Base-by-base conservation (phyloP, 2,113 vertebrate species). In the Ardeotis arabs region DNA sequence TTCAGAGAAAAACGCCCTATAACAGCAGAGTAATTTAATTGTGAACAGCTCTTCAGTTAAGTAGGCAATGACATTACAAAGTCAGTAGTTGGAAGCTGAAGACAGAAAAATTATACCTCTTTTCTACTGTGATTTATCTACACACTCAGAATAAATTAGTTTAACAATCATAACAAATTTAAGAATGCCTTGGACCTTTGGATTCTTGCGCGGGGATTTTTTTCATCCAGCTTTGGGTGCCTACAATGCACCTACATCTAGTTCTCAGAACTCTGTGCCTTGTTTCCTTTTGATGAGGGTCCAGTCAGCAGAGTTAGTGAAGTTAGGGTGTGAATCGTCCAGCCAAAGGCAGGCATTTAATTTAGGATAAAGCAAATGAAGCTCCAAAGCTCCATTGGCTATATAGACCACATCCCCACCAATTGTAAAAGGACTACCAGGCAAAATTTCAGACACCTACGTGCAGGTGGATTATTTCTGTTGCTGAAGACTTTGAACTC, bases 21-120 rank as follows among this genome's bases (percentile, higher is more conserved):
- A 81, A 72, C 4, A 95, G 52, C 33, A 78, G 69, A 79, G 37
- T 39, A 74, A 89, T 90, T 93, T 75, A 50, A 60, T 68, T 67
- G 33, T 82, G 67, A 94, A 55, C 21, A 76, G 58, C n/a, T 85
- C 70, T 89, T 95, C 84, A 79, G 52, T 88, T 88, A 93, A 87
- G 68, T 53, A 90, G 44, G 56, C 75, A 92, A 93, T 89, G 9
- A 81, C 37, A 64, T 84, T 70, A 63, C 52, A 50, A 87, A 80
- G 59, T 83, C 85, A 83, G 24, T 68, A 15, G 44, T 69, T 84
- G 64, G 35, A 88, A 80, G 19, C 44, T 78, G 64, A 94, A 92
- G 52, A 74, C 10, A 75, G 74, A 82, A 87, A 89, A 90, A 74
- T 33, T 20, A 33, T 58, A 44, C 12, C 44, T 89, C 23, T 79